phyloP scores from a whole-genome alignment of 2,888 invertebrate genomes.

The Psylliodes chrysocephalus region DNA sequence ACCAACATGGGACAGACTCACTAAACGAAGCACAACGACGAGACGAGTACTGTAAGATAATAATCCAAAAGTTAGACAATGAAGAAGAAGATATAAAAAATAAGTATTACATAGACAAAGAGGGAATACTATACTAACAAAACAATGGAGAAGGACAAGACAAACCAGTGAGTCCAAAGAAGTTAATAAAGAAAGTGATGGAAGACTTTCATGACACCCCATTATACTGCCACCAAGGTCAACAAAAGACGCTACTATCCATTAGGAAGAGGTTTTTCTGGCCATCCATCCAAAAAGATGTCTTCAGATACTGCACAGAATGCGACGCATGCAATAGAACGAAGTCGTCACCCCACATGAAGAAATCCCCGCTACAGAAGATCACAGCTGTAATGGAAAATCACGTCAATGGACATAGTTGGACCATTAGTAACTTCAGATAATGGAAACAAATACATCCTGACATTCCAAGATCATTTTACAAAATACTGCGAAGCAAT shows the following conservation, averaged over 20 bases:
- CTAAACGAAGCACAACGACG: slow-evolving; percentile 11
- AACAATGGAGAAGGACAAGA: not conserved
- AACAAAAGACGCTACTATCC: slow-evolving; percentile 47
- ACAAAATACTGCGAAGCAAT: slow-evolving; percentile 51
- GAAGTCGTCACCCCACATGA: slow-evolving; percentile 44
- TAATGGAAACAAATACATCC: slow-evolving; percentile 48
- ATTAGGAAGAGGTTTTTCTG: slow-evolving; percentile 47
- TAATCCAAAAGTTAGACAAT: slow-evolving; percentile 2
- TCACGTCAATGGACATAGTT: slow-evolving; percentile 49
- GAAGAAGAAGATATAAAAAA: not conserved
- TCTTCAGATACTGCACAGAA: slow-evolving; percentile 41
- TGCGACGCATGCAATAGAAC: slow-evolving; percentile 49
- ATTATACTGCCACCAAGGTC: slow-evolving; percentile 50
- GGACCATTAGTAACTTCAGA: slow-evolving; percentile 47
- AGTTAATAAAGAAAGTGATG: slow-evolving; percentile 2
- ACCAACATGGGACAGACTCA: slow-evolving; percentile 20
- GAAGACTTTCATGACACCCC: slow-evolving; percentile 43
- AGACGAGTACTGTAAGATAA: slow-evolving; percentile 13
- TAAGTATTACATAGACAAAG: slow-evolving; percentile 12
- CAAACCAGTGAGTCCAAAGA: slow-evolving; percentile 22
- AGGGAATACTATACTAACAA: slow-evolving; percentile 17
- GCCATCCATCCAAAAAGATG: slow-evolving; percentile 44
- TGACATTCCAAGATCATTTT: slow-evolving; percentile 51
- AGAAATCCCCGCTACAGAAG: slow-evolving; percentile 42
- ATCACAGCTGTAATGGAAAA: slow-evolving; percentile 43